Evolutionary conservation across 2,888 invertebrate species (phyloP).

Genomic region (Ormyrus rosae): DNA sequence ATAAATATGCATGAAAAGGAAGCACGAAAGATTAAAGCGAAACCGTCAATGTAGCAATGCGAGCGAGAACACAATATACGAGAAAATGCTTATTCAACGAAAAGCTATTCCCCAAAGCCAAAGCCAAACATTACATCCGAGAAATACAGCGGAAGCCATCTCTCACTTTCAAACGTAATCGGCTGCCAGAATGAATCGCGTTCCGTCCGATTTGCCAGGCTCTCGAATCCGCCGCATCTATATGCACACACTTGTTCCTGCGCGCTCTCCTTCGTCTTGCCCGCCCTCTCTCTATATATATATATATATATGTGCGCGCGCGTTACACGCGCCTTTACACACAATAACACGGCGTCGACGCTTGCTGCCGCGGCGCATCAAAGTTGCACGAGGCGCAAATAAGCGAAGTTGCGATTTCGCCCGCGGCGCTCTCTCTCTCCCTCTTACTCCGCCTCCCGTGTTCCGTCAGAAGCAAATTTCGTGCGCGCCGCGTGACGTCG

Average conservation of each 20-base stretch:
- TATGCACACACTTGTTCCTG: neutral
- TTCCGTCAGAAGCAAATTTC: neutral
- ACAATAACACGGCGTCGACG: neutral
- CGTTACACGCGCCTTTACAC: no score
- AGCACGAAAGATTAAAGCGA: no score
- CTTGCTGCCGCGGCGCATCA: conserved; percentile 10
- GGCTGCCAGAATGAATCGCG: conserved; percentile 6
- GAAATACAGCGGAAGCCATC: conserved; percentile 1
- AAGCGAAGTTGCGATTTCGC: conserved; percentile 31
- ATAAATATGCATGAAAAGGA: no score
- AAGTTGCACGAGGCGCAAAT: conserved; percentile 35
- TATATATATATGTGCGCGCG: no score
- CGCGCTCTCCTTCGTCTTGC: no score
- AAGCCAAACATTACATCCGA: neutral
- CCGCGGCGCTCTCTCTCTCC: conserved; percentile 5
- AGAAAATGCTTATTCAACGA: no score
- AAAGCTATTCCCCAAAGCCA: neutral
- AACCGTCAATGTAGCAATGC: no score
- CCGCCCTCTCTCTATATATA: no score
- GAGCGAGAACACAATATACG: no score
- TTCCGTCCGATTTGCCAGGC: conserved; percentile 16
- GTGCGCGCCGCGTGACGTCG: neutral
- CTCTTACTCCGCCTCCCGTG: neutral
- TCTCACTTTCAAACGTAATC: conserved; percentile 25
- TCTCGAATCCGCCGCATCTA: neutral